A percentile compares a stretch with the other conserved stretches of the same genome.
phyloP scores from a whole-genome alignment of 2,113 vertebrate species.

The Sebastes schlegelii region DNA sequence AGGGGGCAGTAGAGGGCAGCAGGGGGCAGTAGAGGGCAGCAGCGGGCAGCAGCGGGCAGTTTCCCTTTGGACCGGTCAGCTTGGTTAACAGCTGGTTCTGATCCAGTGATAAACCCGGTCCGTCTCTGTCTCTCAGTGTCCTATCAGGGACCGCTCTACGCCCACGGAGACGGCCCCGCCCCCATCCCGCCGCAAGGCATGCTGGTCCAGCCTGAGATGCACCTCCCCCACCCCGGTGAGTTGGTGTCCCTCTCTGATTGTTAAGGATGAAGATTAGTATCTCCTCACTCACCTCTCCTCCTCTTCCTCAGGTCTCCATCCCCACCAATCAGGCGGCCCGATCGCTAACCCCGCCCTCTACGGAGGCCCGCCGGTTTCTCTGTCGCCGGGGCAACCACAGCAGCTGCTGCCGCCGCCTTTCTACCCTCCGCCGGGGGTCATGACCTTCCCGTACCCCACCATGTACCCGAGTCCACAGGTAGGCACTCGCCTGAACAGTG shows the following conservation, averaged over 20 bases:
- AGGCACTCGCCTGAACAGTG: not conserved
- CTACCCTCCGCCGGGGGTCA: constrained; percentile 95
- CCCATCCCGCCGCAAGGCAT: constrained; percentile 95
- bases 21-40: no score
- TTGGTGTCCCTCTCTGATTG: fast-evolving
- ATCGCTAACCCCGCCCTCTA: constrained; percentile 92
- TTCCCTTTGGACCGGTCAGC: no score
- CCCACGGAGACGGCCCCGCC: constrained; percentile 92
- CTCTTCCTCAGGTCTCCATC: constrained; percentile 89
- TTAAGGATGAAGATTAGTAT: not conserved
- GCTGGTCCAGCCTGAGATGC: constrained; percentile 98
- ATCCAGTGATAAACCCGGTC: not conserved
- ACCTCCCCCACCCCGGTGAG: constrained; percentile 85
- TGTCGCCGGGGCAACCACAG: constrained; percentile 88
- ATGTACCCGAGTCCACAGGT: constrained; percentile 96
- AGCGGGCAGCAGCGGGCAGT: no score
- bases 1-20: no score
- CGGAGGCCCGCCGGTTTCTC: constrained; percentile 88
- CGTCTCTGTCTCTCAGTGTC: constrained; percentile 85
- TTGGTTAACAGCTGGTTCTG: no score
- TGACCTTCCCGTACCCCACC: constrained; percentile 95
- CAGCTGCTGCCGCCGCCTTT: constrained; percentile 94
- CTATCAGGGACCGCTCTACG: constrained; percentile 97
- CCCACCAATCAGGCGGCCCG: constrained; percentile 92
- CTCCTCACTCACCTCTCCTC: not conserved